Conservation (phyloP, 1,140 invertebrate genomes). For the Lerema accius region DNA sequence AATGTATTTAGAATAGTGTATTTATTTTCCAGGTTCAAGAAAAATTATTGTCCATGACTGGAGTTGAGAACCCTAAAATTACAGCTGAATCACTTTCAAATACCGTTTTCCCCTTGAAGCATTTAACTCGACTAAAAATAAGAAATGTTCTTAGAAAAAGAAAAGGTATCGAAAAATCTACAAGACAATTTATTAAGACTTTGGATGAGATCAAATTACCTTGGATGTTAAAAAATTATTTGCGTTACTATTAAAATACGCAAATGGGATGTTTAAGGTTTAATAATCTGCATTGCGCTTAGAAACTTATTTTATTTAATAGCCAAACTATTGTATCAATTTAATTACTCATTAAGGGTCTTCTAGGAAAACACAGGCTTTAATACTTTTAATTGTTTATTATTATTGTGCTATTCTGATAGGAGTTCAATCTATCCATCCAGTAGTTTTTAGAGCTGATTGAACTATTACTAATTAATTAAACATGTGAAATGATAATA, state of each 20-base stretch:
- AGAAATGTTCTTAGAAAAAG: constrained; percentile 47
- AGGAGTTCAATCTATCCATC: too few species aligned
- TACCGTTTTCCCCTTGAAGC: constrained; percentile 56
- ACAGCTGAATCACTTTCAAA: constrained; percentile 45
- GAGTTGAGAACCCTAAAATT: constrained; percentile 35
- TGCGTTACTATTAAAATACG: constrained; percentile 56
- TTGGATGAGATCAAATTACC: constrained; percentile 58
- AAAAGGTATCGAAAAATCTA: constrained; percentile 40
- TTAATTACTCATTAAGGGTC: not conserved
- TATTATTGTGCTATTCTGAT: too few species aligned
- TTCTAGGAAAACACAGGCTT: too few species aligned
- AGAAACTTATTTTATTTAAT: too few species aligned
- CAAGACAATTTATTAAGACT: constrained; percentile 48
- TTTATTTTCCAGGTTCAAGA: constrained; percentile 60
- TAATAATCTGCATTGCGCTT: too few species aligned
- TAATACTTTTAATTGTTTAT: too few species aligned
- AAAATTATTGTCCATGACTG: constrained; percentile 53
- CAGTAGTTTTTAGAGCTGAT: too few species aligned
- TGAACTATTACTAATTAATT: too few species aligned
- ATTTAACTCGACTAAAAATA: constrained; percentile 60
- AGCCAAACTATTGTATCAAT: too few species aligned
- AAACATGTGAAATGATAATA: too few species aligned
- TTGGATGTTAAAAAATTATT: constrained; percentile 53
- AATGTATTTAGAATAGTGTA: too few species aligned
- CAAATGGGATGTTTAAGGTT: too few species aligned